Evolutionary conservation across 2,113 vertebrate species (phyloP).

Genomic region (Ursus arctos): DNA sequence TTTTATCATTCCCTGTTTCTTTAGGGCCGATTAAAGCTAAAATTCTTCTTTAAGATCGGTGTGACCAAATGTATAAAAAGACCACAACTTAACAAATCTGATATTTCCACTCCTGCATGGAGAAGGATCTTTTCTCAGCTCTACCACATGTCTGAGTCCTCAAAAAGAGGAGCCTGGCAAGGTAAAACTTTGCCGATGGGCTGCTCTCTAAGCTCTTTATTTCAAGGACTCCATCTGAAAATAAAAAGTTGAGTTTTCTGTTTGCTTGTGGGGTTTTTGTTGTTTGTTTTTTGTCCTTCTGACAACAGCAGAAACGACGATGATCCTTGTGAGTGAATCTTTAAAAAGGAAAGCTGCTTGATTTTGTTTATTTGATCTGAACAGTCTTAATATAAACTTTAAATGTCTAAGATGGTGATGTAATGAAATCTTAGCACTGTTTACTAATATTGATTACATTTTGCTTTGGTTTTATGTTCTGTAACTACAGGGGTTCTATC

Average conservation of each 20-base stretch:
- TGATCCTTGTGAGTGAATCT: neutral
- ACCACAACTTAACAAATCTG: neutral
- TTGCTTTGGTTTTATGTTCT: conserved; percentile 3
- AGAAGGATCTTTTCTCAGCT: conserved; percentile 52
- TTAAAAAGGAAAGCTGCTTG: neutral
- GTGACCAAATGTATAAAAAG: conserved; percentile 29
- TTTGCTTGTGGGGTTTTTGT: neutral
- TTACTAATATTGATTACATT: neutral
- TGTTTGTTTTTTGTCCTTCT: neutral
- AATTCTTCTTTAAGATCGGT: conserved; percentile 23
- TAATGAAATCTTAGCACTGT: neutral
- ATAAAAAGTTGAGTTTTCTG: neutral
- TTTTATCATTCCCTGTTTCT: conserved; percentile 31
- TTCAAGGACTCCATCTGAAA: conserved; percentile 33
- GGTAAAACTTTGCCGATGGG: conserved; percentile 15
- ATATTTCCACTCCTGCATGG: neutral
- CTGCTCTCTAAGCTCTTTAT: neutral
- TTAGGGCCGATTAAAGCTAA: conserved; percentile 20
- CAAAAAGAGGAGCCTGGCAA: conserved; percentile 9
- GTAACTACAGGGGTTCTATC: neutral
- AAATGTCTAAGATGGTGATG: neutral
- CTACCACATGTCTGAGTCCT: neutral
- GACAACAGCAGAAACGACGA: conserved; percentile 3
- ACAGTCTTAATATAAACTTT: neutral
- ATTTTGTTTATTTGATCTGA: conserved; percentile 52